These are phyloP conservation scores for Octonoba sinensis DNA, from an alignment of 2,888 invertebrate genomes.

Conservation along the genomic window DNA sequence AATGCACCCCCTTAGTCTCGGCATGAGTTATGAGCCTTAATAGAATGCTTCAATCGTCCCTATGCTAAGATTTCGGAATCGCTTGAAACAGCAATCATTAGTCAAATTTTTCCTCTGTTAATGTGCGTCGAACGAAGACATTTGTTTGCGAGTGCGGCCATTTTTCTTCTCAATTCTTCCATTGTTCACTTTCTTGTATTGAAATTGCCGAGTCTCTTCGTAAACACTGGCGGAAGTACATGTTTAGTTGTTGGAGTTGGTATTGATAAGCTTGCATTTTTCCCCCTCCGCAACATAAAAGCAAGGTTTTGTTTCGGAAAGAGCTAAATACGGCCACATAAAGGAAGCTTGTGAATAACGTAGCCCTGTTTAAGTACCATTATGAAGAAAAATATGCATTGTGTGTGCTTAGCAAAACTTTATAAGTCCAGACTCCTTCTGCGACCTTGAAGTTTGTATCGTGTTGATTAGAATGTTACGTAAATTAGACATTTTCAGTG, in stretches of 20 bases:
- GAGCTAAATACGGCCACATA: too few relatives aligned
- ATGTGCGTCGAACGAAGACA: conserved; percentile 17
- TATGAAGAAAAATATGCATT: too few relatives aligned
- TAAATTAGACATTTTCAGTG: too few relatives aligned
- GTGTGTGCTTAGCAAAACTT: too few relatives aligned
- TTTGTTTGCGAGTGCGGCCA: conserved; percentile 37
- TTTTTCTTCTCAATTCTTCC: conserved; percentile 24
- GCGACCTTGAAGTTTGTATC: too few relatives aligned
- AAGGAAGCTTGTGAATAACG: too few relatives aligned
- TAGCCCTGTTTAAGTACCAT: too few relatives aligned
- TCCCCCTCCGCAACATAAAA: background rate
- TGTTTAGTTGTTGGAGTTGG: conserved; percentile 19
- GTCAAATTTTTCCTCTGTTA: conserved; percentile 33
- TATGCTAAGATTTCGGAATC: conserved; percentile 22
- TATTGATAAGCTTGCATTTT: too few relatives aligned
- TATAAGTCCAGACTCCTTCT: too few relatives aligned
- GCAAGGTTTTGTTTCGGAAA: too few relatives aligned
- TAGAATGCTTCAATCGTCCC: conserved; percentile 21
- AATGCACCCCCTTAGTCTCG: background rate
- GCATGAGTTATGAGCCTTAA: conserved; percentile 20
- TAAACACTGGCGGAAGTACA: conserved; percentile 50
- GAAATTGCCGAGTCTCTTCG: background rate
- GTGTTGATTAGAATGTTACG: too few relatives aligned
- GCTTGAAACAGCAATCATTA: conserved; percentile 39
- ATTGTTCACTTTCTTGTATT: conserved; percentile 4